Percentiles rank a stretch among this genome's conserved stretches.
These are phyloP conservation scores for Daubentonia madagascariensis DNA, from an alignment of 2,113 vertebrate genomes.

Conservation along the genomic window DNA sequence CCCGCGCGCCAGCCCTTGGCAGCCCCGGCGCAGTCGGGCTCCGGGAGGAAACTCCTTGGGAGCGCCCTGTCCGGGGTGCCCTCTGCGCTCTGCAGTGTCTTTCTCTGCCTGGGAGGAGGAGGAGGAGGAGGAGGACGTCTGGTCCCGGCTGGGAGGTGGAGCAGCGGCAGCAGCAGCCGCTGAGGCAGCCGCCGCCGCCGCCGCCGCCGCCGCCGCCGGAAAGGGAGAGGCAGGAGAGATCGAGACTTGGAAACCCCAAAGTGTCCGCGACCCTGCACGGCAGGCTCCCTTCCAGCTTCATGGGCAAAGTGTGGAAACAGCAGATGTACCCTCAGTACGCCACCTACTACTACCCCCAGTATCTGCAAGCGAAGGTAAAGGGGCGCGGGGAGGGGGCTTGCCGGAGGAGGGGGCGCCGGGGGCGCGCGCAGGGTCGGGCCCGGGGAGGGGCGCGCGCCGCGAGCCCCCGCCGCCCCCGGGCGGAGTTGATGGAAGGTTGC, in stretches of 20 bases:
- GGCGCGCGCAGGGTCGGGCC: conserved; percentile 37
- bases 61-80: conserved; percentile 79
- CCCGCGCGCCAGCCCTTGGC: conserved; percentile 67
- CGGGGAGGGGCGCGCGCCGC: background rate
- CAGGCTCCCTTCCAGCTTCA: conserved; percentile 87
- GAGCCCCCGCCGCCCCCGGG: conserved; percentile 14
- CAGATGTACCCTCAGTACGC: conserved; percentile 93
- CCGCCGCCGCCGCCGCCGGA: conserved; percentile 75
- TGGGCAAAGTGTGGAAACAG: conserved; percentile 93
- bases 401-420: background rate
- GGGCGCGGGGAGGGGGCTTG: background rate
- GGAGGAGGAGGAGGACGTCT: conserved; percentile 70
- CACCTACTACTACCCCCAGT: conserved; percentile 91
- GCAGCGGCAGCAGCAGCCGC: conserved; percentile 72
- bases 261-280: conserved; percentile 82
- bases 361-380: conserved; percentile 88
- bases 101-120: conserved; percentile 72
- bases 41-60: conserved; percentile 73
- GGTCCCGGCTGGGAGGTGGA: conserved; percentile 75
- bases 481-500: conserved; percentile 66
- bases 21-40: conserved; percentile 57
- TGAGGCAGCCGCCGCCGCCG: conserved; percentile 60
- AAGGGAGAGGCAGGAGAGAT: conserved; percentile 76
- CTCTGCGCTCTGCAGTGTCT: conserved; percentile 75
- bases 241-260: conserved; percentile 81